Evolutionary conservation across 2,113 vertebrate species (phyloP), one percentile per base, ranked within the genome.

Genomic region (Nerophis lumbriciformis): DNA sequence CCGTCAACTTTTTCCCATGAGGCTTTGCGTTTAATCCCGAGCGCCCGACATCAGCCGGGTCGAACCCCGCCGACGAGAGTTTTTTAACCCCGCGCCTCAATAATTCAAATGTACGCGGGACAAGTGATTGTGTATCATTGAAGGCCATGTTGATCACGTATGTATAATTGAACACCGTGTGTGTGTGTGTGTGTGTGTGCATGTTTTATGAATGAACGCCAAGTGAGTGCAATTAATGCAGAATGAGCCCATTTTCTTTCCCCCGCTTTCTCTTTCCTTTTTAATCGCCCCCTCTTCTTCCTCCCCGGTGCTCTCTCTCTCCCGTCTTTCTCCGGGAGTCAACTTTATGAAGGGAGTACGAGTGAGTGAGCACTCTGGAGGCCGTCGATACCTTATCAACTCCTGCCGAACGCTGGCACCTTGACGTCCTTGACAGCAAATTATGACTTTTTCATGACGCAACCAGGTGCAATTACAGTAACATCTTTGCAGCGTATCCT

Each of bases 401-500:
- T 87, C 84, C 87, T 88, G 82, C 85, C 85, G 85, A 90, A 90
- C 76, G 74, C 86, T 88, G 89, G 91, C 89, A 91, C 89, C 85
- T 87, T 88, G 89, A 89, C 90, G 88, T 90, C 85, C 88, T 87
- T 89, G 88, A 90, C 90, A 90, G 90, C 88, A 90, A 90, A 91
- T 90, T 90, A 90, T 91, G 88, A 90, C 89, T 91, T 91, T 91
- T 90, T 91, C 83, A 90, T 91, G 90, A 91, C 87, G 90, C 89
- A 91, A 91, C 89, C 85, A 89, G 87, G 84, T 91, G 89, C 89
- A 91, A 91, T 91, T 91, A 91, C 87, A 88, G 88, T 87, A 89
- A 91, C 89, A 91, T 88, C 84, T 87, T 89, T 88, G 85, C 82
- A 74, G 80, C 75, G 73, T 84, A 87, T 87, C 88, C 86, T 87